Evolutionary conservation across 2,797 vertebrate species (phyloP).

Genomic region (Alauda arvensis): DNA sequence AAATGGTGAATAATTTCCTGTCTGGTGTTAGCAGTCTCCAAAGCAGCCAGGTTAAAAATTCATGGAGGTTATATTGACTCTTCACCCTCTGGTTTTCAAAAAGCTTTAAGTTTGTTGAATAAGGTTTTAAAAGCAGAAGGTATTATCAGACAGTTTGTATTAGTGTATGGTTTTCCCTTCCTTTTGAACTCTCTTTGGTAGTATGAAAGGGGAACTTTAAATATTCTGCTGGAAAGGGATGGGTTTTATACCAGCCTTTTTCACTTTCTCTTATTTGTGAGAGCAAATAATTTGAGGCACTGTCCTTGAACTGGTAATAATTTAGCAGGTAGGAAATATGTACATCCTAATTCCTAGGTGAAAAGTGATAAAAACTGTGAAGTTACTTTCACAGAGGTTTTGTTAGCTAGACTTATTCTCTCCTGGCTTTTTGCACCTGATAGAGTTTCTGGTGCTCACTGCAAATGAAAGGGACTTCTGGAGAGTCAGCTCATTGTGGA

Average conservation of each 20-base stretch:
- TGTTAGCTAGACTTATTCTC: not conserved
- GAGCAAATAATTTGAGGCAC: not conserved
- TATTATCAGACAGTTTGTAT: not conserved
- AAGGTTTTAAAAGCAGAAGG: not conserved
- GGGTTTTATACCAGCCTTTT: not conserved
- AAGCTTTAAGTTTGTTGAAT: not conserved
- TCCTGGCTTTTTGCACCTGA: not conserved
- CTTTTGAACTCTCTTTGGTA: not conserved
- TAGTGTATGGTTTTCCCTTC: not conserved
- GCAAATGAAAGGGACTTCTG: constrained; percentile 23
- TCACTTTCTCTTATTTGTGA: not conserved
- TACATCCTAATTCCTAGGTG: not conserved
- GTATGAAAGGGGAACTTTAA: not conserved
- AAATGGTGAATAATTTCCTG: not conserved
- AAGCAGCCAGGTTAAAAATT: constrained; percentile 6
- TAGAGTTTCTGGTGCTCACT: not conserved
- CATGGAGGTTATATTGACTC: not conserved
- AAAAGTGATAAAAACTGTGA: not conserved
- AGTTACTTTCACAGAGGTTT: not conserved
- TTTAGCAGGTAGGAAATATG: not conserved
- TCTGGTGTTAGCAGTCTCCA: not conserved
- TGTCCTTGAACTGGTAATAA: not conserved
- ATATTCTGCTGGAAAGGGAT: not conserved
- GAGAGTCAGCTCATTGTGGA: constrained; percentile 40
- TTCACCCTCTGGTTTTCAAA: not conserved